Evolutionary conservation across 2,888 invertebrate genomes (phyloP).

Genomic region (Belgica antarctica): DNA sequence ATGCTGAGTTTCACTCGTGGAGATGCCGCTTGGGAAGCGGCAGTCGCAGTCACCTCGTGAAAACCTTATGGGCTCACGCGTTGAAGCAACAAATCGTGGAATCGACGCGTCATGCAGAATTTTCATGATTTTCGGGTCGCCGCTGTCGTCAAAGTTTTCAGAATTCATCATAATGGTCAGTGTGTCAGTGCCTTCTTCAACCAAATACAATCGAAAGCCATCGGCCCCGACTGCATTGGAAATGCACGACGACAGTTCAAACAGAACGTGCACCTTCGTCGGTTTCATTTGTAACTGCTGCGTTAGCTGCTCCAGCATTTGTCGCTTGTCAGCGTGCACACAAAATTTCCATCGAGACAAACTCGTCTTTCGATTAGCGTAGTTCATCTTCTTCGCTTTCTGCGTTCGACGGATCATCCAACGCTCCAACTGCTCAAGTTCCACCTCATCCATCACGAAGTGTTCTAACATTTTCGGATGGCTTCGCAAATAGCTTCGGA

Average conservation of each 20-base stretch:
- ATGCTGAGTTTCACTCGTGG: constrained; percentile 54
- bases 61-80: constrained; percentile 56
- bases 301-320: constrained; percentile 63
- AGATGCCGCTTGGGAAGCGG: constrained; percentile 57
- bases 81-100: constrained; percentile 54
- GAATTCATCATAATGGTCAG: constrained; percentile 48
- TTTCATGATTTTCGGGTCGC: constrained; percentile 49
- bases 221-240: constrained; percentile 66
- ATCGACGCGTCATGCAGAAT: constrained; percentile 47
- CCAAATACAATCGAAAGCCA: constrained; percentile 63
- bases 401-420: constrained; percentile 64
- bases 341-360: constrained; percentile 61
- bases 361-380: constrained; percentile 57
- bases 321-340: constrained; percentile 64
- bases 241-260: constrained; percentile 66
- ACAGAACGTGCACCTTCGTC: constrained; percentile 64
- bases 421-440: constrained; percentile 63
- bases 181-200: constrained; percentile 54
- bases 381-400: constrained; percentile 54
- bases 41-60: constrained; percentile 56
- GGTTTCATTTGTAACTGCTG: constrained; percentile 62
- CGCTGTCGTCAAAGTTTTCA: constrained; percentile 49
- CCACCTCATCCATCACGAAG: constrained; percentile 63
- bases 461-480: constrained; percentile 66
- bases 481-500: constrained; percentile 54